A percentile compares a stretch with the other conserved stretches of the same genome.
Conservation (phyloP, 2,888 invertebrate species). For the Dexiosoma caninum region DNA sequence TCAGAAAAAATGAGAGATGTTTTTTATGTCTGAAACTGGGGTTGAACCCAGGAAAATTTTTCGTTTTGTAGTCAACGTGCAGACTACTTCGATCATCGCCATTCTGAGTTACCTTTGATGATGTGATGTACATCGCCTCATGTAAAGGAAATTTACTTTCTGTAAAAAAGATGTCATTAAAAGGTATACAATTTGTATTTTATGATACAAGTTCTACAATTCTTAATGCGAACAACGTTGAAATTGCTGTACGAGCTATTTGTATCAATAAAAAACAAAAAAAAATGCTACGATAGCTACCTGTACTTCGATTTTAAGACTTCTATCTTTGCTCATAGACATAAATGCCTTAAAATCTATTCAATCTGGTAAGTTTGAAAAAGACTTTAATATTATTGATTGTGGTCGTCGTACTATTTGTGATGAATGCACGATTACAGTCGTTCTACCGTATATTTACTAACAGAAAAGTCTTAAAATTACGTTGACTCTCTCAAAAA, state of each 20-base stretch:
- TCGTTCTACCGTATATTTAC: background rate
- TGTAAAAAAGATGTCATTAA: background rate
- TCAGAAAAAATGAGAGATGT: too few species aligned
- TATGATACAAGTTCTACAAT: background rate
- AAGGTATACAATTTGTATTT: background rate
- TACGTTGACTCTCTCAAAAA: background rate
- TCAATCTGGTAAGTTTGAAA: slow-evolving; percentile 8
- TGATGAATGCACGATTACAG: background rate
- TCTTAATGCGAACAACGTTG: background rate
- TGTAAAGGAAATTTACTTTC: slow-evolving; percentile 14
- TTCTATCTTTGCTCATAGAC: background rate
- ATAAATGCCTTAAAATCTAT: background rate
- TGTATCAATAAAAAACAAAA: background rate
- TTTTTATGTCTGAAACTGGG: too few species aligned
- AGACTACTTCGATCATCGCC: too few species aligned
- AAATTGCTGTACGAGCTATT: background rate
- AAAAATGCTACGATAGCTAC: background rate
- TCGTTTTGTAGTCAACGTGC: too few species aligned
- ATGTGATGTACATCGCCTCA: background rate
- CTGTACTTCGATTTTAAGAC: background rate
- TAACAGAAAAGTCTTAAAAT: background rate
- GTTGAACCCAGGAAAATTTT: too few species aligned
- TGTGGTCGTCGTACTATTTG: background rate
- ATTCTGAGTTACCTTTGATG: background rate
- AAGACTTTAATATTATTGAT: slow-evolving; percentile 6